Evolutionary conservation across 2,888 invertebrate species (phyloP).

Genomic region (Conus canariensis): DNA sequence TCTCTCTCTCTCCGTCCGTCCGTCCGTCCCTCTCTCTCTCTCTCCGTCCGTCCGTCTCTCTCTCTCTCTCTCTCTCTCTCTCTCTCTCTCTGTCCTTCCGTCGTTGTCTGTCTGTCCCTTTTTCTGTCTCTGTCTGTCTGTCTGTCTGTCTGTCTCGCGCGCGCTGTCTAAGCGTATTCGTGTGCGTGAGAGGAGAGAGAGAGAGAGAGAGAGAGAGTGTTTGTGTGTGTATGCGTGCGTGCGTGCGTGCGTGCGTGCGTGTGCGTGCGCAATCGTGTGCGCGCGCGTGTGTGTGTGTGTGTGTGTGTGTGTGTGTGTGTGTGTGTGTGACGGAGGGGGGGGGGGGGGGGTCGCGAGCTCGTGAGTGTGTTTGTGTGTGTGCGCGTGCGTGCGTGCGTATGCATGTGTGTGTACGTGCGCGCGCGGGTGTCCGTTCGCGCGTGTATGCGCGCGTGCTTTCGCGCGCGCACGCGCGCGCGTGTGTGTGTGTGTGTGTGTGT

Average conservation of each 20-base stretch:
- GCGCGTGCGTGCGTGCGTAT: not conserved
- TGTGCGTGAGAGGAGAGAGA: not conserved
- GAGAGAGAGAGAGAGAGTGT: too few relatives aligned
- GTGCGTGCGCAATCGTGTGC: not conserved
- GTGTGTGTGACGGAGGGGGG: too few relatives aligned
- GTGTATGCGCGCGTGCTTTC: not conserved
- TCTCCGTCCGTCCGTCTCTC: too few relatives aligned
- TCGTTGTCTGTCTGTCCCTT: not conserved
- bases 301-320: not conserved
- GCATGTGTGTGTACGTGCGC: not conserved
- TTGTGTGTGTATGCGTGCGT: not conserved
- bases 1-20: too few relatives aligned
- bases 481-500: not conserved
- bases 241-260: not conserved
- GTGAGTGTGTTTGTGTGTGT: too few relatives aligned
- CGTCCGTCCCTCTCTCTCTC: too few relatives aligned
- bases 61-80: not conserved
- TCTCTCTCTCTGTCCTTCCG: not conserved
- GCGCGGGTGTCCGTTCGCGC: not conserved
- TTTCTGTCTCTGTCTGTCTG: too few relatives aligned
- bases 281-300: not conserved
- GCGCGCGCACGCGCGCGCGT: not conserved
- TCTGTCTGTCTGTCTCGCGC: not conserved
- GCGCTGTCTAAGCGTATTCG: not conserved
- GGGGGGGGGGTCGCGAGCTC: too few relatives aligned